Evolutionary conservation across 1,140 invertebrate species (phyloP).

Genomic region (Solenopsis invicta): DNA sequence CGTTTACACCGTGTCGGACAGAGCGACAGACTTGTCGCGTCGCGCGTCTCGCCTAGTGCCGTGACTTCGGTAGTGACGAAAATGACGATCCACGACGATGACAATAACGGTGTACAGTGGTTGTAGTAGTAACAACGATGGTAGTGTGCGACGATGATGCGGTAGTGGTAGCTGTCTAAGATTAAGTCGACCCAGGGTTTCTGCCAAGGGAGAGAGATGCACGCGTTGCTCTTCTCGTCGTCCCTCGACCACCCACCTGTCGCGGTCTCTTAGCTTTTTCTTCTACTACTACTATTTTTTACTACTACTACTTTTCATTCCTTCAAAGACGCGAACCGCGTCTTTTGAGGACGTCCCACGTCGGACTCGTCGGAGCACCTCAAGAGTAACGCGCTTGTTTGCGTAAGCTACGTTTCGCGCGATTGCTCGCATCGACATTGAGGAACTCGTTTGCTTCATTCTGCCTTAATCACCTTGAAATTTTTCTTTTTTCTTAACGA

Average conservation of each 20-base stretch:
- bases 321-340: background rate
- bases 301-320: background rate
- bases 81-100: slow-evolving; percentile 35
- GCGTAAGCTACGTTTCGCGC: slow-evolving; percentile 27
- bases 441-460: background rate
- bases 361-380: slow-evolving; percentile 14
- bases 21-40: slow-evolving; percentile 24
- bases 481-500: background rate
- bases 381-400: slow-evolving; percentile 48
- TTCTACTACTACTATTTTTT: background rate
- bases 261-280: slow-evolving; percentile 2
- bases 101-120: background rate
- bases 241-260: slow-evolving; percentile 53
- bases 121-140: slow-evolving; percentile 47
- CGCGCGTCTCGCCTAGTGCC: background rate
- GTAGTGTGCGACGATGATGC: slow-evolving; percentile 32
- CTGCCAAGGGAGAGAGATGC: slow-evolving; percentile 66
- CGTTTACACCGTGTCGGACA: slow-evolving; percentile 34
- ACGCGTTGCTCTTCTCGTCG: slow-evolving; percentile 52
- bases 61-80: slow-evolving; percentile 57
- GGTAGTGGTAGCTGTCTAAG: slow-evolving; percentile 69
- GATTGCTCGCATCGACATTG: slow-evolving; percentile 12
- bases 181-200: slow-evolving; percentile 73
- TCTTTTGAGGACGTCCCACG: slow-evolving; percentile 10
- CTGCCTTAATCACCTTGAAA: background rate